These are phyloP conservation scores for Acyrthosiphon pisum DNA, from an alignment of 1,140 invertebrate genomes.

Conservation along the genomic window DNA sequence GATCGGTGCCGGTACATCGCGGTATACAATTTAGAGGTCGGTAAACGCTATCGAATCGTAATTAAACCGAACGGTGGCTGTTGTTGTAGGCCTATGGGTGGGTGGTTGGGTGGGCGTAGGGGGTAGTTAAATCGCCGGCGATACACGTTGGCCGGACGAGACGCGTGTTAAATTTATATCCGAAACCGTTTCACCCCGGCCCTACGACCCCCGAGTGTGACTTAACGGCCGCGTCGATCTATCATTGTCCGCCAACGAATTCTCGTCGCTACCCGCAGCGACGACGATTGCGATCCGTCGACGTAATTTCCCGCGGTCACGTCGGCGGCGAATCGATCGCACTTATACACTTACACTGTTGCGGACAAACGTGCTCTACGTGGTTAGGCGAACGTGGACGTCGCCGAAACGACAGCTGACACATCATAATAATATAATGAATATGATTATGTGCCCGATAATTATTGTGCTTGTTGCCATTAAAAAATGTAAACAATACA, in stretches of 20 bases:
- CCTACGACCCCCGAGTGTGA: neutral
- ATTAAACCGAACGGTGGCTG: neutral
- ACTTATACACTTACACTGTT: neutral
- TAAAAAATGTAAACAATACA: too few relatives aligned
- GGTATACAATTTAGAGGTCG: neutral
- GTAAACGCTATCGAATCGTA: neutral
- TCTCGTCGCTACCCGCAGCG: neutral
- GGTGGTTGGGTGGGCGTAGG: neutral
- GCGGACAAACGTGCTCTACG: neutral
- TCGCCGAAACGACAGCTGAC: neutral
- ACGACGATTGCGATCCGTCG: constrained; percentile 28
- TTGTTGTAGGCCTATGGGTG: too few relatives aligned
- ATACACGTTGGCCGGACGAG: neutral
- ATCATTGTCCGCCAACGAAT: neutral
- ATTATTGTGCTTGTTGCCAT: too few relatives aligned
- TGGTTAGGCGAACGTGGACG: neutral
- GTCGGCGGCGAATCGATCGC: neutral
- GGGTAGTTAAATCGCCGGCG: neutral
- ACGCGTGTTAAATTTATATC: constrained; percentile 7
- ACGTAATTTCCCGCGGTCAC: constrained; percentile 12
- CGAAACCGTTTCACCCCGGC: neutral
- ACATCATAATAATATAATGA: neutral
- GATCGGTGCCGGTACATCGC: neutral
- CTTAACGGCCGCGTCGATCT: constrained; percentile 30
- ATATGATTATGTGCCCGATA: neutral